Conservation (phyloP, 2,113 vertebrate genomes). For the Notothenia rossii region DNA sequence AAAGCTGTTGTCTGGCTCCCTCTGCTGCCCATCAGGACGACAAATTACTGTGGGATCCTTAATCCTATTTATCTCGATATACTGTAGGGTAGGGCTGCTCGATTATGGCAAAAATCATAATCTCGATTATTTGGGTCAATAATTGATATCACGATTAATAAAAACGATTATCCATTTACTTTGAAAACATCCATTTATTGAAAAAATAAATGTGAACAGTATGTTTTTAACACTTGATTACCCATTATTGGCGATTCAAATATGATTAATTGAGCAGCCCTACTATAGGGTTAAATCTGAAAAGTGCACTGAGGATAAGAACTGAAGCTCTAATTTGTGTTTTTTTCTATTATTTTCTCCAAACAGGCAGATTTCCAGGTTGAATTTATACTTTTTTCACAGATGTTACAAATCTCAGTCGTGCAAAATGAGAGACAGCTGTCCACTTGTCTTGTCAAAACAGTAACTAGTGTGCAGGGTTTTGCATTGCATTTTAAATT, state of each 20-base stretch:
- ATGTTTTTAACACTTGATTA: no score
- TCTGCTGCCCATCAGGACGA: constrained; percentile 40
- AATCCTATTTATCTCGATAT: not conserved
- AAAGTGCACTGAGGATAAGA: not conserved
- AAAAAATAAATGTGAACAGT: no score
- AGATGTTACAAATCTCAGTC: not conserved
- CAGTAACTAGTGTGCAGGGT: not conserved
- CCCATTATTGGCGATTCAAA: no score
- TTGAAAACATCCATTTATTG: no score
- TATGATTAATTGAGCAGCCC: no score
- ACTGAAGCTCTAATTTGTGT: not conserved
- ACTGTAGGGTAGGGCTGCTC: no score
- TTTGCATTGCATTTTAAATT: not conserved
- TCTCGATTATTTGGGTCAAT: no score
- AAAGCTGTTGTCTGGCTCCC: constrained; percentile 53
- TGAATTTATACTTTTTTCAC: not conserved
- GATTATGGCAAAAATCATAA: no score
- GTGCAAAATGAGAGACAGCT: not conserved
- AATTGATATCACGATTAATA: no score
- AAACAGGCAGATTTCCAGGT: not conserved
- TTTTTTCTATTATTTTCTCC: not conserved
- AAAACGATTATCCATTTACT: no score
- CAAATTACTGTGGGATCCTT: not conserved
- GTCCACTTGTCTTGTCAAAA: not conserved
- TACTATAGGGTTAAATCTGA: not conserved